A percentile compares a stretch with the other conserved stretches of the same genome.
Conservation (phyloP, 1,140 invertebrate genomes). For the Daktulosphaira vitifoliae region DNA sequence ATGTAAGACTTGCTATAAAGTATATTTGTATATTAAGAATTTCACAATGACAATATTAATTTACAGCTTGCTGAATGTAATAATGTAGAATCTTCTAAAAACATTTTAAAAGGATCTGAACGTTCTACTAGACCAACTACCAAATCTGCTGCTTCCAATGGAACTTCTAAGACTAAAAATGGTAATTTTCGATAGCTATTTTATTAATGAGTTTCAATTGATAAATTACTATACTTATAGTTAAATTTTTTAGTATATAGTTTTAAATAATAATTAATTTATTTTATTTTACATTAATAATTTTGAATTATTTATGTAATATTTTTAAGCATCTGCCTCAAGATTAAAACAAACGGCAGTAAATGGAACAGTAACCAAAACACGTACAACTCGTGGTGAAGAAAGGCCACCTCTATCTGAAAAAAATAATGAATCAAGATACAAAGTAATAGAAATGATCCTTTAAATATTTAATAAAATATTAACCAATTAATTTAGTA, state of each 20-base stretch:
- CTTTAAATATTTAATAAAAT: too few relatives aligned
- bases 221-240: too few relatives aligned
- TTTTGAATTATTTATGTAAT: too few relatives aligned
- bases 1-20: neutral
- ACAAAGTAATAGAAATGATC: constrained; percentile 6
- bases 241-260: too few relatives aligned
- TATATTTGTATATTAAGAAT: too few relatives aligned
- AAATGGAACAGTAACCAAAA: neutral
- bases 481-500: too few relatives aligned
- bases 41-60: too few relatives aligned
- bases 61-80: neutral
- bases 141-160: neutral
- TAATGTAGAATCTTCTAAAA: neutral
- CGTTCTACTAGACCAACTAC: neutral
- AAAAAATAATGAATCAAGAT: neutral
- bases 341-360: neutral
- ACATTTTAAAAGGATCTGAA: neutral
- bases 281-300: too few relatives aligned
- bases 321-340: too few relatives aligned
- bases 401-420: neutral
- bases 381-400: neutral
- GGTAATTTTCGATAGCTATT: neutral
- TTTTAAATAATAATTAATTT: too few relatives aligned
- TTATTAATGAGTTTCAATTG: too few relatives aligned
- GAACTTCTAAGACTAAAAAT: neutral